Evolutionary conservation across 2,888 invertebrate genomes (phyloP), one percentile per base, ranked within the genome.

Genomic region (Dynastes maya): DNA sequence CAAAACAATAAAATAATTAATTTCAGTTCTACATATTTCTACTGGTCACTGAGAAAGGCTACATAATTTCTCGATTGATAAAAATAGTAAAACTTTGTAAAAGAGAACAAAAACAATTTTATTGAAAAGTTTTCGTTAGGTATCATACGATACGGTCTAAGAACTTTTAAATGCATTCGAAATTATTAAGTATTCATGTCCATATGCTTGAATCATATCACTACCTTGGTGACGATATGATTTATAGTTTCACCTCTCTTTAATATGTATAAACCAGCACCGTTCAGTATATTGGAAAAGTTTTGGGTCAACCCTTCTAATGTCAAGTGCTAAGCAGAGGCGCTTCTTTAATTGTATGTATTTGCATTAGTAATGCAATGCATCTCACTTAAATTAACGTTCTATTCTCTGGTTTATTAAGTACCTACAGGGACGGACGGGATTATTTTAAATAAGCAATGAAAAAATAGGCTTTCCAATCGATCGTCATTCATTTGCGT

Each of bases 291-390:
- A 72, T 72, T 72, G 72, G 72, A 72, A 72, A 72, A 72, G 72
- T 72, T 72, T 9, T 29, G 40, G 72, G 58, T 40, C 58, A 72
- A 58, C 72, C 72, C 40, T 72, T 58, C 72, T 58, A 40, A 40
- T 40, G 58, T 72, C 40, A 72, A 58, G 40, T 72, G 6, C 58
- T 61, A 58, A 72, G 58, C 22, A 37, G 16, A 72, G 13, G 37
- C 37, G 29, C 37, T 72, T 72, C 72, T 72, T 72, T 72, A 40
- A 72, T 58, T 72, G 72, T 72, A 72, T 72, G 72, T 72, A 72
- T 72, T 72, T 72, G 72, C 58, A 72, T 72, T 72, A 58, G 13
- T 58, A 72, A 72, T 40, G 72, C 45, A 11, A 9, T 61, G 53
- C 16, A 58, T 16, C 58, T 58, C 63, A 11, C 32, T 32, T 63